Evolutionary conservation across 2,888 invertebrate species (phyloP).

Genomic region (Torymus aiolomorphi): DNA sequence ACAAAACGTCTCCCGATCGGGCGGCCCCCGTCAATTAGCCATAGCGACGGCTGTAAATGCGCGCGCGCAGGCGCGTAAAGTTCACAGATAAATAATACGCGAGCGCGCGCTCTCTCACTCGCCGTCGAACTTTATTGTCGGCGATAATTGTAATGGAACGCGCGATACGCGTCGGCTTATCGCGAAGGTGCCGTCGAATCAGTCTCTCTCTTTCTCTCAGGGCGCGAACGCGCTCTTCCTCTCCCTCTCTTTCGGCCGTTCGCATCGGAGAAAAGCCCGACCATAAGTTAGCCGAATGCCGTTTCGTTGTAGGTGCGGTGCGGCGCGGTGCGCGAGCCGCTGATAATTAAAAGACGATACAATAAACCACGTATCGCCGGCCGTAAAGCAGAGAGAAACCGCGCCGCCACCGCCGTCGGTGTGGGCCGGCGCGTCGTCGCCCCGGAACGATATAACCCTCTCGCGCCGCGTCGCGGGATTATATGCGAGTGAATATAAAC

Average conservation of each 20-base stretch:
- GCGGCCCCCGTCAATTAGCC: slow-evolving; percentile 38
- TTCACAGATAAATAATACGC: slow-evolving; percentile 48
- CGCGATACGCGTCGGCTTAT: slow-evolving; percentile 49
- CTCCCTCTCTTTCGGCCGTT: slow-evolving; percentile 31
- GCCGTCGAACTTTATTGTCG: slow-evolving; percentile 56
- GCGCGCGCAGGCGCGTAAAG: slow-evolving; percentile 43
- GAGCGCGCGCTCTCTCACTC: slow-evolving; percentile 43
- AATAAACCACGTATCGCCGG: slow-evolving; percentile 75
- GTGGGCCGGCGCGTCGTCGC: slow-evolving; percentile 51
- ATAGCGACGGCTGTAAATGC: not conserved
- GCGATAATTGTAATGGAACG: slow-evolving; percentile 59
- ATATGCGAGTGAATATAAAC: slow-evolving; percentile 13
- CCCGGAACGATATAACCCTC: no score
- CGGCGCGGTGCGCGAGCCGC: slow-evolving; percentile 59
- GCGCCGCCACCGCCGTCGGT: slow-evolving; percentile 33
- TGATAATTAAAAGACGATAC: slow-evolving; percentile 76
- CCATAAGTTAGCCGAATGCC: slow-evolving; percentile 73
- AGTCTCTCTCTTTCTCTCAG: slow-evolving; percentile 57
- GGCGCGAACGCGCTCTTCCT: slow-evolving; percentile 59
- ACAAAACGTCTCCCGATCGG: not conserved
- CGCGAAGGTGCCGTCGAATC: slow-evolving; percentile 66
- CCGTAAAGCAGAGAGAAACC: slow-evolving; percentile 71
- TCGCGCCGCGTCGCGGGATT: slow-evolving; percentile 18
- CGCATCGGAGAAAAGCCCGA: slow-evolving; percentile 17
- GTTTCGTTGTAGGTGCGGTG: slow-evolving; percentile 72